These are phyloP conservation scores for Apaloderma vittatum DNA, from an alignment of 2,113 vertebrate genomes.

Conservation along the genomic window DNA sequence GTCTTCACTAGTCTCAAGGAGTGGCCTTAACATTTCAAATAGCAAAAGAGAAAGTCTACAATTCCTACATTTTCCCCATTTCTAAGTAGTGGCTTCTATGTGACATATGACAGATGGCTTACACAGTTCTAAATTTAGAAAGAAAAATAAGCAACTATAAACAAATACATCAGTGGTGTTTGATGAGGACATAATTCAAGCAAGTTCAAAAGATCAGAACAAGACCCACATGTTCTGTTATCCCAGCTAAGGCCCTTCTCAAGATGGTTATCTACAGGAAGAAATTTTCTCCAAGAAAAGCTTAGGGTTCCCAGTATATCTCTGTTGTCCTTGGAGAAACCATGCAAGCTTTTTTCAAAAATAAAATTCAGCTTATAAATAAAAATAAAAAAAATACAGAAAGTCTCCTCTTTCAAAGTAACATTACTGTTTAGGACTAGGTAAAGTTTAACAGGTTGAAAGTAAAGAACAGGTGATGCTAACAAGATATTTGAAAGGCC, in stretches of 20 bases:
- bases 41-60: background rate
- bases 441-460: constrained; percentile 65
- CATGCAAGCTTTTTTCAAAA: background rate
- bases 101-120: background rate
- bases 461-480: constrained; percentile 78
- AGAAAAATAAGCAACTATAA: constrained; percentile 61
- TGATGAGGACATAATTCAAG: constrained; percentile 37
- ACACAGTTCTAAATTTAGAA: background rate
- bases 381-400: background rate
- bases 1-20: background rate
- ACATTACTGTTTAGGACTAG: background rate
- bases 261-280: constrained; percentile 58
- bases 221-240: constrained; percentile 10
- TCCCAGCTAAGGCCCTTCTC: background rate
- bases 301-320: background rate
- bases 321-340: constrained; percentile 16
- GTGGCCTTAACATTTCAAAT: background rate
- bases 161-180: constrained; percentile 38
- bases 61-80: background rate
- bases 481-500: constrained; percentile 59
- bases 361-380: background rate
- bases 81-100: background rate
- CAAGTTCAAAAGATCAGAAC: constrained; percentile 51
- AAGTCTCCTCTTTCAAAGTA: background rate
- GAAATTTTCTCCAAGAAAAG: constrained; percentile 40